A percentile compares a stretch with the other conserved stretches of the same genome.
Conservation (phyloP, 2,888 invertebrate species). For the Andrena chrysosceles region DNA sequence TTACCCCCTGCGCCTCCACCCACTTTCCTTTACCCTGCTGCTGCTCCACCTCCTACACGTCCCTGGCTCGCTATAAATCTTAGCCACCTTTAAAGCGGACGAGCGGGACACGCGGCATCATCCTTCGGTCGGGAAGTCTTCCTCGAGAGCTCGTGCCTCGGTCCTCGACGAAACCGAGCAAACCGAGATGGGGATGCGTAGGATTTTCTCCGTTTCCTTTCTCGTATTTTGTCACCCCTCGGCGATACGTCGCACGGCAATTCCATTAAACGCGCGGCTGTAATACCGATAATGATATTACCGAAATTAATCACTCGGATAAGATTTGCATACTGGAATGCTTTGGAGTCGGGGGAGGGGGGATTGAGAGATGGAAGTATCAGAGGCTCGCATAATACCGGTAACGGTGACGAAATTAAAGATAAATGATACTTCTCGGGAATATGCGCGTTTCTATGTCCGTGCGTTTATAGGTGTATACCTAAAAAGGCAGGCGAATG, state of each 20-base stretch:
- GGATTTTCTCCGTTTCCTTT: constrained; percentile 9
- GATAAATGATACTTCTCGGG: constrained; percentile 20
- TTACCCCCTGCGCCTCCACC: constrained; percentile 58
- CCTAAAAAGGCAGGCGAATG: constrained; percentile 28
- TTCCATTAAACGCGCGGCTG: not conserved
- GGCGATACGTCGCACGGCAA: not conserved
- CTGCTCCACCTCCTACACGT: constrained; percentile 63
- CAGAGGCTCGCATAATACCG: constrained; percentile 11
- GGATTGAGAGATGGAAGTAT: constrained; percentile 12
- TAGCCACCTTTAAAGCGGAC: constrained; percentile 76
- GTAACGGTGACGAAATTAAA: constrained; percentile 25
- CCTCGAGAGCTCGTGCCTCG: constrained; percentile 20
- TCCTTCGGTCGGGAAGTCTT: constrained; percentile 40
- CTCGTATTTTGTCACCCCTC: not conserved
- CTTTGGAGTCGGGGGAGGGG: not conserved
- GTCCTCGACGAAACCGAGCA: not conserved
- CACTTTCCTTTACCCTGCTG: constrained; percentile 46
- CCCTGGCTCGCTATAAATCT: constrained; percentile 78
- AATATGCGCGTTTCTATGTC: not conserved
- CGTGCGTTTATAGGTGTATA: not conserved
- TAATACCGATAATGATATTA: not conserved
- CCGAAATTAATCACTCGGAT: constrained; percentile 3
- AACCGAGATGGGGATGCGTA: constrained; percentile 13
- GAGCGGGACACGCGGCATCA: constrained; percentile 50
- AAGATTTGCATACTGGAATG: constrained; percentile 21